Evolutionary conservation across 1,140 invertebrate genomes (phyloP).

Genomic region (Neelides sp.): DNA sequence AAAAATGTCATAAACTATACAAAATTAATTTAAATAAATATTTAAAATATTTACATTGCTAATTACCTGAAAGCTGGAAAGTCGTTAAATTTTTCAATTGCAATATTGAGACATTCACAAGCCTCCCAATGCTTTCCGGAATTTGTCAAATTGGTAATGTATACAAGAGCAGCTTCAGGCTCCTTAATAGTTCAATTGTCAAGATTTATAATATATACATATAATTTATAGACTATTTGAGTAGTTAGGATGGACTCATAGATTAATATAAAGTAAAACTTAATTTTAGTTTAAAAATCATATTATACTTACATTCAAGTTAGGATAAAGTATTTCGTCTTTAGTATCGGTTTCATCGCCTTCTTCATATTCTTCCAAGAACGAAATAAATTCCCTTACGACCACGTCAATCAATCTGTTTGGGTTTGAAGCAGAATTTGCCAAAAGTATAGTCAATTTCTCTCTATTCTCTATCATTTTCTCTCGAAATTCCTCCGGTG

Average conservation of each 20-base stretch:
- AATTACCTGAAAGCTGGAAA: constrained; percentile 11
- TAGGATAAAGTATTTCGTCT: too few relatives aligned
- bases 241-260: neutral
- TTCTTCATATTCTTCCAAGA: too few relatives aligned
- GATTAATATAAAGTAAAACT: neutral
- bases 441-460: neutral
- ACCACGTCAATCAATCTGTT: too few relatives aligned
- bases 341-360: too few relatives aligned
- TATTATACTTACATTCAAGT: too few relatives aligned
- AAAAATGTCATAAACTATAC: neutral
- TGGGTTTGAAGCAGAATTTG: neutral
- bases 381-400: too few relatives aligned
- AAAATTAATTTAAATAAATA: neutral
- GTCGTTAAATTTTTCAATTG: neutral
- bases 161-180: neutral
- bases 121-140: constrained; percentile 6
- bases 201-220: neutral
- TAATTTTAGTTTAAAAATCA: neutral
- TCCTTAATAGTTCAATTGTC: neutral
- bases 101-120: constrained; percentile 3
- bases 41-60: neutral
- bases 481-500: neutral
- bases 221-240: neutral
- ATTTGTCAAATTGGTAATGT: neutral
- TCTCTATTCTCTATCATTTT: neutral